Evolutionary conservation across 2,797 vertebrate species (phyloP), one percentile per base, ranked within the genome.

Genomic region (Sciurus vulgaris): DNA sequence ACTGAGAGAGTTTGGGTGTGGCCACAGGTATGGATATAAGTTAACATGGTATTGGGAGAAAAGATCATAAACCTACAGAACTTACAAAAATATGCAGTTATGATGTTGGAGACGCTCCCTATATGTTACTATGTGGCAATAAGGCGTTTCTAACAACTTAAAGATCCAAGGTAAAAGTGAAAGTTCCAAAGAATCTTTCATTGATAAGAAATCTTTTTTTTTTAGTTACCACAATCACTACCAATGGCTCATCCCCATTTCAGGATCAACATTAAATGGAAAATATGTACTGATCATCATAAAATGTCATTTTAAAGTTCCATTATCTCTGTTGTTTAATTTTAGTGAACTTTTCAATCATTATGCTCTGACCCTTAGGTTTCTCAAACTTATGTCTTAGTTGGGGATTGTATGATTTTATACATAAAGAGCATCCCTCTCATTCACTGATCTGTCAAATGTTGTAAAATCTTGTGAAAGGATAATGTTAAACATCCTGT

Each of bases 251-350:
- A 89, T 7, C 24, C 86, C 65, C 4, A 91, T 81, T 69, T 94
- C 24, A 83, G 44, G 74, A 83, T 33, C 18, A 92, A 77, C 24
- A 82, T 67, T 69, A 81, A 78, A 49, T 59, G 22, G 20, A 90
- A 97, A 94, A 89, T 72, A 86, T 84, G 38, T 0, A 73, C 24
- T 56, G 77, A 72, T 54, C 12, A 89, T 79, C 10, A 86, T 28
- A 86, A 93, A 91, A 82, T 79, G 9, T 63, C n/a, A 93, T 91
- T 86, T 91, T 56, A 89, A 93, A 89, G 35, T 90, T 93, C 18
- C 84, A 15, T 77, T 95, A 74, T 82, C 33, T 84, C 12, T 95
- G 14, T 59, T 86, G 59, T 65, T 94, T 94, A 88, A 95, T 69
- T 95, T 96, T 86, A 91, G 61, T 67, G 38, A 91, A 61, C 47